Conservation (phyloP, 2,113 vertebrate species). For the Elephantulus edwardii region DNA sequence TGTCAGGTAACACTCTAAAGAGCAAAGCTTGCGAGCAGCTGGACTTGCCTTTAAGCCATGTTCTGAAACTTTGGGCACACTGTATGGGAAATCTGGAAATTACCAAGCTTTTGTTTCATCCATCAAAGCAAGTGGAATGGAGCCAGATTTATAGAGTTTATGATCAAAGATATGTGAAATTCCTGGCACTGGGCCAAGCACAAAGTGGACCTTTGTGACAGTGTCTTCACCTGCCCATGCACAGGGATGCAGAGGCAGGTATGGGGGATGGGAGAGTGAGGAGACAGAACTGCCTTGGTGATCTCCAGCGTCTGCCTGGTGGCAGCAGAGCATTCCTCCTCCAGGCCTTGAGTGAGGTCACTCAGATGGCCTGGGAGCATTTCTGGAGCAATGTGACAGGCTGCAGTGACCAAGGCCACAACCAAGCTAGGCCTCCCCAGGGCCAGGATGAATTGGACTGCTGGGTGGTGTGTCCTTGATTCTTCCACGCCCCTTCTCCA, state of each 20-base stretch:
- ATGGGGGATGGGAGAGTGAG: background rate
- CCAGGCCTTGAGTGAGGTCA: background rate
- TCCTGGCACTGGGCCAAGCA: background rate
- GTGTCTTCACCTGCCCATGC: background rate
- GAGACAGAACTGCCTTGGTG: background rate
- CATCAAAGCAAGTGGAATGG: background rate
- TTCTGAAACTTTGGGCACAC: background rate
- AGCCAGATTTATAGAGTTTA: background rate
- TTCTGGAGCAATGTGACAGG: slow-evolving; percentile 4
- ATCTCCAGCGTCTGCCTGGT: background rate
- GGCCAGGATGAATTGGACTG: background rate
- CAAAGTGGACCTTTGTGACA: background rate
- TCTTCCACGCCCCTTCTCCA: background rate
- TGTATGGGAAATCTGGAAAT: background rate
- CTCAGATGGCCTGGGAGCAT: slow-evolving; percentile 4
- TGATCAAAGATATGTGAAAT: background rate
- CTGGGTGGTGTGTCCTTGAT: background rate
- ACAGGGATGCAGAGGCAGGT: background rate
- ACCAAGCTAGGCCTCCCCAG: background rate
- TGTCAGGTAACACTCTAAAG: too few species aligned
- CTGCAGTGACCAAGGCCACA: background rate
- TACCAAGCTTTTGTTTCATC: background rate
- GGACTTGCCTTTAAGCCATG: background rate
- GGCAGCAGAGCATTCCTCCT: background rate
- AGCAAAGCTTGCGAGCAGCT: background rate